These are phyloP conservation scores for Drosophila ustulata DNA, from an alignment of 2,888 invertebrate species.

Conservation along the genomic window DNA sequence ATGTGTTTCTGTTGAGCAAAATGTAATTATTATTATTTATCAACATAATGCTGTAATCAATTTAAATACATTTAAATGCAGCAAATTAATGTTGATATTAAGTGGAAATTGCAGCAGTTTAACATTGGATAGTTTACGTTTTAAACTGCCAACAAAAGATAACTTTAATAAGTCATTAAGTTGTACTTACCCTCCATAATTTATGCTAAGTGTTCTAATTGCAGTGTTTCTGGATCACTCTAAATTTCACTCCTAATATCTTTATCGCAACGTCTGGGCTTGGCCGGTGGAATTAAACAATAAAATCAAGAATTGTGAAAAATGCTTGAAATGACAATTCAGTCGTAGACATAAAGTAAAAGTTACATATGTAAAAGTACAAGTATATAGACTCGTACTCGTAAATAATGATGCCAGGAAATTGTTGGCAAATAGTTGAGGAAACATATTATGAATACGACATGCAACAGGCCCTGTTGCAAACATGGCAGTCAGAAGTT, in stretches of 20 bases:
- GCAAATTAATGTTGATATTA: background rate
- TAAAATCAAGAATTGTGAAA: conserved; percentile 28
- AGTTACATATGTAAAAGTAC: too few species aligned
- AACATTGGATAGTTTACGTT: background rate
- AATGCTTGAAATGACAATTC: conserved; percentile 35
- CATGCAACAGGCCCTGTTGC: conserved; percentile 46
- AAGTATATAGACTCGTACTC: too few species aligned
- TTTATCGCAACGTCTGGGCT: conserved; percentile 18
- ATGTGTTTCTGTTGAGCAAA: background rate
- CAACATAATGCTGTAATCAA: background rate
- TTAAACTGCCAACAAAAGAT: background rate
- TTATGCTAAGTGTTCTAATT: background rate
- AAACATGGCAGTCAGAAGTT: conserved; percentile 16
- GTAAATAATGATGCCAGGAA: conserved; percentile 17
- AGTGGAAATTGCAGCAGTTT: background rate
- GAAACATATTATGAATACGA: conserved; percentile 22
- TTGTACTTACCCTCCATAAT: conserved; percentile 44
- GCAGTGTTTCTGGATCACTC: background rate
- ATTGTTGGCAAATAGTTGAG: conserved; percentile 49
- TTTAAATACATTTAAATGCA: background rate
- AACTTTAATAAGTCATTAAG: background rate
- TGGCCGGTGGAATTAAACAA: conserved; percentile 9
- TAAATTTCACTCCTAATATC: conserved; percentile 11
- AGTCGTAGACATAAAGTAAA: conserved; percentile 20
- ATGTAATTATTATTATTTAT: background rate